Base-by-base conservation (phyloP, 2,888 invertebrate species). In the Norana najaformis region DNA sequence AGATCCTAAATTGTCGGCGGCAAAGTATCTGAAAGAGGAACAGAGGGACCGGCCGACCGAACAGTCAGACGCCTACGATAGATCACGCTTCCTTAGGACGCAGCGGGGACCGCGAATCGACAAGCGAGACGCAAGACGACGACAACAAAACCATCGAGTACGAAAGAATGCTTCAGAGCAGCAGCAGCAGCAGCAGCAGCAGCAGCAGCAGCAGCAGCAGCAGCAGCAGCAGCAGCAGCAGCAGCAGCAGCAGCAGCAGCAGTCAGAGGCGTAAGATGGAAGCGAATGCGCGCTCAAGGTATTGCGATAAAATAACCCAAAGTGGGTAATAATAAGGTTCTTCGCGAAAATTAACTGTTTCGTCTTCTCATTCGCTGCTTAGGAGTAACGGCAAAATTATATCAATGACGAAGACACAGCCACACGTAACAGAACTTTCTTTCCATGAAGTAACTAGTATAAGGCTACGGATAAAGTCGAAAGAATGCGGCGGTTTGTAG, bases 301-400 rank as follows among this genome's bases (percentile, higher is more conserved):
- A 69, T 69, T 69, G 69, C 69, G 69, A 69, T 69, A 69, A 69
- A 69, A 69, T 69, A 69, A 69, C n/a, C 69, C 69, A 69, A 30
- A n/a, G 69, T n/a, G 69, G 69, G 69, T n/a, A n/a, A 69, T 69
- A 69, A 69, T 69, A 69, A 69, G n/a, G 69, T n/a, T 69, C 69
- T 69, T 69, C n/a, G 69, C n/a, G 69, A 8, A 69, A 69, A 69
- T 69, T 69, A 69, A 69, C 69, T 69, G 69, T 11, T 69, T 69
- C 69, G 69, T 69, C 69, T 69, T 11, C n/a, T n/a, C 47, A 69
- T n/a, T 69, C 69, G n/a, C 69, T 69, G 1, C 69, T 69, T 69
- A 69, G 23, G 23, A 6, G 53, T 53, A 23, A 69, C 69, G 69
- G 69, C 69, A 13, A n/a, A 11, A 0, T 6, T 69, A 47, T 47